These are phyloP conservation scores for Ethmia dodecea DNA, from an alignment of 2,888 invertebrate species.

Conservation along the genomic window DNA sequence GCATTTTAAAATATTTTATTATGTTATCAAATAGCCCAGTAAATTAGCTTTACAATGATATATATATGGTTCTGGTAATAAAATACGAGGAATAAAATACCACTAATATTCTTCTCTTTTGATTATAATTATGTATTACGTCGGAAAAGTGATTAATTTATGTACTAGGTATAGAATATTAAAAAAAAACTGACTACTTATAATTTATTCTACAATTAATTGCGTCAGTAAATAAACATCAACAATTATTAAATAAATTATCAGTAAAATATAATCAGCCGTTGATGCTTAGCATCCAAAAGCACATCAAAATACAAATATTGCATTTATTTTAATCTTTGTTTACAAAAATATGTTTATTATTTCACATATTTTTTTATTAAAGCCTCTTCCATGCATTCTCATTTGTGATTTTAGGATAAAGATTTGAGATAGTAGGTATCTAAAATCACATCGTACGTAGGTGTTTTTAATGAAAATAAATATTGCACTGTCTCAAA, in stretches of 20 bases:
- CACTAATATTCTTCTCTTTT: neutral
- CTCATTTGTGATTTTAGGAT: neutral
- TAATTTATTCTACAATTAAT: neutral
- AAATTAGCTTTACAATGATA: too few species aligned
- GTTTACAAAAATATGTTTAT: conserved; percentile 10
- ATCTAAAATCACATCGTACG: neutral
- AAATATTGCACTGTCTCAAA: conserved; percentile 9
- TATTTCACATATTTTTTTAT: conserved; percentile 11
- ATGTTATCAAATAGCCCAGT: too few species aligned
- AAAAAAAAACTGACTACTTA: neutral
- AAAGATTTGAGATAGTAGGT: neutral
- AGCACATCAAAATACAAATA: conserved; percentile 12
- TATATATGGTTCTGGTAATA: too few species aligned
- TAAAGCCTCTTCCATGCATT: conserved; percentile 24
- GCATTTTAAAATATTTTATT: too few species aligned
- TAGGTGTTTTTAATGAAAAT: neutral
- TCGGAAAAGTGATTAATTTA: neutral
- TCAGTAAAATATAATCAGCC: too few species aligned
- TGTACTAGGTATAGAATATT: neutral
- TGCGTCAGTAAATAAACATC: neutral
- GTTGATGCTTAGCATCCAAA: conserved; percentile 12
- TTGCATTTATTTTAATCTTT: conserved; percentile 1
- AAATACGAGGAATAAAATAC: too few species aligned
- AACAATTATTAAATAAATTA: too few species aligned
- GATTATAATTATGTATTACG: neutral